phyloP scores from a whole-genome alignment of 2,888 invertebrate genomes.

The Chydorus sphaericus region DNA sequence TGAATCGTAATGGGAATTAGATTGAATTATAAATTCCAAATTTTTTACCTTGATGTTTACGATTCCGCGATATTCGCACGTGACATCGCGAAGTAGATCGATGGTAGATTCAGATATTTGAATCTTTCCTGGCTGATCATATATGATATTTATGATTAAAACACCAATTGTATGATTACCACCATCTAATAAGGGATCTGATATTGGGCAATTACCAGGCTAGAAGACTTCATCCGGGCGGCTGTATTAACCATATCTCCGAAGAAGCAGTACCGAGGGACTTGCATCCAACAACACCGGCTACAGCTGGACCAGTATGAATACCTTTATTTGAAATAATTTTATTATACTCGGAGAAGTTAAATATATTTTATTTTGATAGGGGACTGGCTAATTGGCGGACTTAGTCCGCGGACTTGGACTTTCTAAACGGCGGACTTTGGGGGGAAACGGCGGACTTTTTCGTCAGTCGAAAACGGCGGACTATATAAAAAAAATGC shows the following conservation, averaged over 20 bases:
- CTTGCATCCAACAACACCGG: conserved; percentile 69
- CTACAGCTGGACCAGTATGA: conserved; percentile 75
- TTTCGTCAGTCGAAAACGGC: too few species aligned
- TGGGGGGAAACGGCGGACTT: too few species aligned
- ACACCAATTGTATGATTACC: conserved; percentile 35
- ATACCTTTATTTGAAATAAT: conserved; percentile 39
- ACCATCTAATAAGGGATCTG: conserved; percentile 18
- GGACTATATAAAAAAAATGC: too few species aligned
- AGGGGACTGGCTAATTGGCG: too few species aligned
- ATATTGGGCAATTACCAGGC: conserved; percentile 33
- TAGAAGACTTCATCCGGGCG: conserved; percentile 67
- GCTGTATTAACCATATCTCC: conserved; percentile 86
- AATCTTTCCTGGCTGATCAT: conserved; percentile 46
- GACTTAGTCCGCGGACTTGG: too few species aligned
- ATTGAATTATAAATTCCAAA: not conserved
- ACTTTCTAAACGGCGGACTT: too few species aligned
- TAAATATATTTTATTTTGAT: not conserved
- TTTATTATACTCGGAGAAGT: not conserved
- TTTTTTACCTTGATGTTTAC: conserved; percentile 57
- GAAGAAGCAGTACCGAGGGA: conserved; percentile 75
- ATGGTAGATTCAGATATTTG: conserved; percentile 62
- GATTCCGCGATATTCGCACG: conserved; percentile 51
- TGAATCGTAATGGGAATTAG: conserved; percentile 12
- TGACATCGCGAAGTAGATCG: conserved; percentile 47
- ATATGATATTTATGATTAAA: too few species aligned